These are phyloP conservation scores for Guaruba guarouba DNA, from an alignment of 2,113 vertebrate species.

Conservation along the genomic window DNA sequence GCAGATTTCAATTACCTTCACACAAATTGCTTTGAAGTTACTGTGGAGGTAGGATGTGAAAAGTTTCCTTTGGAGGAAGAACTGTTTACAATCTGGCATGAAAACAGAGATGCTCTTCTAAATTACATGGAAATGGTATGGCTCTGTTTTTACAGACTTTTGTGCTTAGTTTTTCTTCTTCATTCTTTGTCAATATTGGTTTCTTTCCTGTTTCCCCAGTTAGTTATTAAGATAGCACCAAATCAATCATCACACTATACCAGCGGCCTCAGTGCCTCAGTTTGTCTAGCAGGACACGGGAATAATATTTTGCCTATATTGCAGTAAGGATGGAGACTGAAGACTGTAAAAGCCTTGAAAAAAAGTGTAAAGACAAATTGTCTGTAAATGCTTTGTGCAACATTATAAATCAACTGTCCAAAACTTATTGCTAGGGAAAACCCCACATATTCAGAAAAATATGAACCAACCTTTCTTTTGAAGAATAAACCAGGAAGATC, in stretches of 20 bases:
- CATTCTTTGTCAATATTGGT: not conserved
- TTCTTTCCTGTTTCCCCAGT: not conserved
- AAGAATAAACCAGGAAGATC: not conserved
- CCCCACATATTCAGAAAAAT: not conserved
- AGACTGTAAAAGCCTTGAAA: not conserved
- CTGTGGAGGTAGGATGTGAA: conserved; percentile 93
- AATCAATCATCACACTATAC: not conserved
- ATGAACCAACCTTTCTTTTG: not conserved
- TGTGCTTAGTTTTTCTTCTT: not conserved
- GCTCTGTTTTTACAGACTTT: not conserved
- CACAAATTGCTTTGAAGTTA: conserved; percentile 95
- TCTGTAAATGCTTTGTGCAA: not conserved
- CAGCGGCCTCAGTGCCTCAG: not conserved
- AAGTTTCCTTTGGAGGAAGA: conserved; percentile 91
- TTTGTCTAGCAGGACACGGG: not conserved
- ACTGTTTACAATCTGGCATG: conserved; percentile 89
- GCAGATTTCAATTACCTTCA: conserved; percentile 97
- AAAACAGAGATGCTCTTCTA: conserved; percentile 91
- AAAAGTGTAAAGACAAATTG: not conserved
- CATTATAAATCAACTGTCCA: not conserved
- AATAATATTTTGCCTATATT: not conserved
- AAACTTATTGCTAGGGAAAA: not conserved
- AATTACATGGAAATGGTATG: conserved; percentile 88
- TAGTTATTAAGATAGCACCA: not conserved
- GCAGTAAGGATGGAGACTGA: not conserved